Evolutionary conservation across 2,113 vertebrate genomes (phyloP).

Genomic region (Psophia crepitans): DNA sequence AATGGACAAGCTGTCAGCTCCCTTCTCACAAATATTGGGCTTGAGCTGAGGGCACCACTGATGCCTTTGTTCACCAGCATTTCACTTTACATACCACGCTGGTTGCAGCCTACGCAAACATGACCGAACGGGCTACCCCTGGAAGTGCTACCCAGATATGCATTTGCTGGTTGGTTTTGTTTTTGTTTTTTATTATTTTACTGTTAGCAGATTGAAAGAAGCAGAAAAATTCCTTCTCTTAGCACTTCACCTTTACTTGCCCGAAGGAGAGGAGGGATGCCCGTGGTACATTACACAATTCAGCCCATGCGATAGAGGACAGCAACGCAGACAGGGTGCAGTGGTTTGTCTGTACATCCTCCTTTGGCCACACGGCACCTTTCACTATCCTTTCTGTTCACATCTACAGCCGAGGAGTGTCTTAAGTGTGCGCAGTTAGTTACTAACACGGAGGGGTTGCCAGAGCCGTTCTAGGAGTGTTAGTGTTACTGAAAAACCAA

Average conservation of each 20-base stretch:
- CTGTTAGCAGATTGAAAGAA: neutral
- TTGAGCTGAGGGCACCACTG: neutral
- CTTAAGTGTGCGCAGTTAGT: neutral
- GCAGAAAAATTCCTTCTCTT: neutral
- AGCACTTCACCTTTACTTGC: neutral
- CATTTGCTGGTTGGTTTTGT: neutral
- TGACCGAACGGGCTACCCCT: neutral
- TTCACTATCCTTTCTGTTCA: neutral
- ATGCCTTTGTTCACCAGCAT: neutral
- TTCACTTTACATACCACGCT: neutral
- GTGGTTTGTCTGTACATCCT: neutral
- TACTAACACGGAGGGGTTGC: neutral
- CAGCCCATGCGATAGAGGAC: neutral
- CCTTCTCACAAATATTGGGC: accelerated
- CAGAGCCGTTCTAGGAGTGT: neutral
- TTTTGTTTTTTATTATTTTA: neutral
- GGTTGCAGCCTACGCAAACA: neutral
- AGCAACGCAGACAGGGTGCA: neutral
- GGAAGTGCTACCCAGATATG: neutral
- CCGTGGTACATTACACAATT: neutral
- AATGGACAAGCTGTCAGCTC: neutral
- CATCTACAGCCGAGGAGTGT: neutral
- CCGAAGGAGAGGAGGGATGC: neutral
- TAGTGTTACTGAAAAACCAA: neutral
- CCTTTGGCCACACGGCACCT: neutral